Conservation (phyloP, 2,113 vertebrate genomes). For the Phylloscopus whistleri region DNA sequence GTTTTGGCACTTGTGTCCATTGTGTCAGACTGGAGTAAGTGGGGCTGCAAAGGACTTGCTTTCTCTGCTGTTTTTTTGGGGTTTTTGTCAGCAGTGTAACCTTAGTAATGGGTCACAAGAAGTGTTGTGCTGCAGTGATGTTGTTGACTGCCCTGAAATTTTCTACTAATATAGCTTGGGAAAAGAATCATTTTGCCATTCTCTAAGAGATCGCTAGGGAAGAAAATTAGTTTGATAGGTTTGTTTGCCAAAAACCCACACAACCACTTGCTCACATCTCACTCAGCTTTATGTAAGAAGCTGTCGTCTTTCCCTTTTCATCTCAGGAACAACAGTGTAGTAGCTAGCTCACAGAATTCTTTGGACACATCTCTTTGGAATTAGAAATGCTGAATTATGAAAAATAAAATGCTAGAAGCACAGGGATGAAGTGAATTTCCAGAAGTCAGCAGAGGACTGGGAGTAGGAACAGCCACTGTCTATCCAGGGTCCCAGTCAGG, state of each 20-base stretch:
- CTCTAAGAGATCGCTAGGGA: neutral
- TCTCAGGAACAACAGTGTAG: neutral
- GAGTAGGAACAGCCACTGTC: neutral
- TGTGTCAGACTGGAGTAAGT: neutral
- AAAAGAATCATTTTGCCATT: neutral
- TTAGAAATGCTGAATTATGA: neutral
- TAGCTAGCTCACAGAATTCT: neutral
- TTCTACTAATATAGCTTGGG: neutral
- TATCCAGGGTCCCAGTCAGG: neutral
- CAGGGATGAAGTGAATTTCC: neutral
- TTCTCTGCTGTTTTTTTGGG: neutral
- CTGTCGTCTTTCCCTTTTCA: neutral
- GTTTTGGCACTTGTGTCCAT: neutral
- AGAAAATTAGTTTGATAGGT: neutral
- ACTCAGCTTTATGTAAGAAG: neutral
- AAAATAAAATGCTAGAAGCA: neutral
- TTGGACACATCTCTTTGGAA: neutral
- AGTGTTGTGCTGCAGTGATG: neutral
- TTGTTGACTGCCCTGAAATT: neutral
- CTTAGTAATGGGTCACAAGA: neutral
- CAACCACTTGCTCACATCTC: neutral
- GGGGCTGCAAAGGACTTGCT: neutral
- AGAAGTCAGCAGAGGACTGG: neutral
- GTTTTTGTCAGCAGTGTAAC: neutral
- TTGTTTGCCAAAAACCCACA: neutral